Evolutionary conservation across 2,888 invertebrate species (phyloP).

Genomic region (Bellardia bayeri): DNA sequence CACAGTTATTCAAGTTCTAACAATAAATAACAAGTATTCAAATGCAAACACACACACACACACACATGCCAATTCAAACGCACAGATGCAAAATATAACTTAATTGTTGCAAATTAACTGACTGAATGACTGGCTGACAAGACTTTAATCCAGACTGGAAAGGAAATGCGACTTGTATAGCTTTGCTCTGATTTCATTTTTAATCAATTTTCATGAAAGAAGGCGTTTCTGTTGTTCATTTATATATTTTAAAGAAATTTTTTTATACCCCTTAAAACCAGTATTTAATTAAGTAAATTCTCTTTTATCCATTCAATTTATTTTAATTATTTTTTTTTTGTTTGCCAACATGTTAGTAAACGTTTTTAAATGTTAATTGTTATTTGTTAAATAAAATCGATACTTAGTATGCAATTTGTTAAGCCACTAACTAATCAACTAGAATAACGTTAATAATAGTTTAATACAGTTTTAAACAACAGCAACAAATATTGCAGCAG

Average conservation of each 20-base stretch:
- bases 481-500: conserved; percentile 15
- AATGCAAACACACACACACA: no score
- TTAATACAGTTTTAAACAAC: conserved; percentile 45
- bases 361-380: conserved; percentile 43
- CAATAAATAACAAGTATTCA: conserved; percentile 32
- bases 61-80: background rate
- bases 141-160: conserved; percentile 1
- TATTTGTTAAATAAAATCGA: conserved; percentile 38
- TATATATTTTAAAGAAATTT: background rate
- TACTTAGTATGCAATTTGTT: conserved; percentile 55
- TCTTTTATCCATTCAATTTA: background rate
- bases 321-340: conserved; percentile 22
- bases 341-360: conserved; percentile 21
- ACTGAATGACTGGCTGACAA: background rate
- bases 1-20: conserved; percentile 64
- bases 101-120: background rate
- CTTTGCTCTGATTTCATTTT: background rate
- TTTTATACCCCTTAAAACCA: background rate
- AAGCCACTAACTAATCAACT: conserved; percentile 50
- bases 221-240: conserved; percentile 31
- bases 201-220: conserved; percentile 7
- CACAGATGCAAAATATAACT: background rate
- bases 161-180: conserved; percentile 20
- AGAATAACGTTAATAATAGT: conserved; percentile 45
- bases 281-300: background rate